These are phyloP conservation scores for Mesoclemmys tuberculata DNA, from an alignment of 2,113 vertebrate species.

Conservation along the genomic window DNA sequence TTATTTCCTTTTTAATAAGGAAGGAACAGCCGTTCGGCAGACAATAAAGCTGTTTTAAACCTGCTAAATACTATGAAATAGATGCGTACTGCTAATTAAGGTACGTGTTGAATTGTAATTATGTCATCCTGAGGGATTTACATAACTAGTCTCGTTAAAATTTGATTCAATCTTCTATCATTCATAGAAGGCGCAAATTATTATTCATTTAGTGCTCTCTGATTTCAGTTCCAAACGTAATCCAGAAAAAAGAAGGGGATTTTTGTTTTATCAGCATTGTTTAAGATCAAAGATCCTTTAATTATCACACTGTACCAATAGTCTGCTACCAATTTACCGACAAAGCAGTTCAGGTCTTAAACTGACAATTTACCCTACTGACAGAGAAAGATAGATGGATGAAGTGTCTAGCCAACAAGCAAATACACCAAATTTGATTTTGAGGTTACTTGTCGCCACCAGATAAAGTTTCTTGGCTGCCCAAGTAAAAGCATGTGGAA, in stretches of 20 bases:
- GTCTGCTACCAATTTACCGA: constrained; percentile 67
- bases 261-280: constrained; percentile 79
- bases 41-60: constrained; percentile 68
- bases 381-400: constrained; percentile 37
- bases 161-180: constrained; percentile 81
- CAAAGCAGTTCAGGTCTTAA: constrained; percentile 71
- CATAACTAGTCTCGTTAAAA: constrained; percentile 84
- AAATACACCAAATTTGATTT: constrained; percentile 56
- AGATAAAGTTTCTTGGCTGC: neutral
- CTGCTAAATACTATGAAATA: constrained; percentile 76
- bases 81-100: constrained; percentile 83
- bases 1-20: constrained; percentile 53
- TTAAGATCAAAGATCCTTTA: constrained; percentile 76
- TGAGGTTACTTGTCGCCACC: constrained; percentile 25
- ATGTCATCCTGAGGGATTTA: constrained; percentile 83
- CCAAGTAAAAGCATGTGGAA: neutral
- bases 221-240: constrained; percentile 78
- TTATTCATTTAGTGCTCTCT: constrained; percentile 76
- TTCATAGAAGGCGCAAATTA: constrained; percentile 78
- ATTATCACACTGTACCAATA: constrained; percentile 69
- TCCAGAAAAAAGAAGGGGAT: constrained; percentile 73
- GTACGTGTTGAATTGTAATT: constrained; percentile 87
- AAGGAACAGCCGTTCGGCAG: constrained; percentile 49
- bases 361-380: constrained; percentile 66
- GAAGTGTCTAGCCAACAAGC: constrained; percentile 65